Percentiles rank a stretch among this genome's conserved stretches.
These are phyloP conservation scores for Ricordea florida DNA, from an alignment of 92 coral and sea anemone genomes.

Conservation along the genomic window DNA sequence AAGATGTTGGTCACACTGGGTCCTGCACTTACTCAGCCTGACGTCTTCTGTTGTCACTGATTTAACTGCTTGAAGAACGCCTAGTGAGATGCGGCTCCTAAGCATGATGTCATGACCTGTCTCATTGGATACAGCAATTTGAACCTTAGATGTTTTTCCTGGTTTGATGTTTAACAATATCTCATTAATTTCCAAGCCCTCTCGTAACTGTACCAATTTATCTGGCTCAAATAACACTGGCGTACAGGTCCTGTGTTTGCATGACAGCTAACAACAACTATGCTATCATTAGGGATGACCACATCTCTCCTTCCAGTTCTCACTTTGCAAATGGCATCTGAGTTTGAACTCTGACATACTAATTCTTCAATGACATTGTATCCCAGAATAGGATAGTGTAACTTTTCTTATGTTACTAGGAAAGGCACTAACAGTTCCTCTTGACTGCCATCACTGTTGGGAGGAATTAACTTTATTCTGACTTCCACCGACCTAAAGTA, in stretches of 20 bases:
- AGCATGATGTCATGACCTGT: slow-evolving; percentile 37
- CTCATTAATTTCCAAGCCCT: slow-evolving; percentile 11
- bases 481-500: slow-evolving; percentile 8
- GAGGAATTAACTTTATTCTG: slow-evolving; percentile 21
- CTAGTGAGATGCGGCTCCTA: slow-evolving; percentile 16
- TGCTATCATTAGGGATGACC: neutral
- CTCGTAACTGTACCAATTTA: neutral
- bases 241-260: slow-evolving; percentile 25
- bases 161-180: slow-evolving; percentile 22
- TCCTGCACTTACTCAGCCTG: neutral
- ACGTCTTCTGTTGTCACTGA: slow-evolving; percentile 17
- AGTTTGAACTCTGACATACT: slow-evolving; percentile 2
- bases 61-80: slow-evolving; percentile 27
- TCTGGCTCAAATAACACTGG: slow-evolving; percentile 18
- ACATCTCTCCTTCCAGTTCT: too few relatives aligned
- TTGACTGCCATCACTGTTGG: slow-evolving; percentile 45
- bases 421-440: slow-evolving; percentile 18
- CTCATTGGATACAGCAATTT: slow-evolving; percentile 21
- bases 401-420: slow-evolving; percentile 35
- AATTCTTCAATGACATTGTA: slow-evolving; percentile 41
- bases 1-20: neutral
- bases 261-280: slow-evolving; percentile 7
- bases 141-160: slow-evolving; percentile 21
- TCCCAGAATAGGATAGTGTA: slow-evolving; percentile 44
- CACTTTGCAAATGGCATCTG: neutral